Conservation (phyloP, 2,113 vertebrate genomes). For the Mohoua ochrocephala region DNA sequence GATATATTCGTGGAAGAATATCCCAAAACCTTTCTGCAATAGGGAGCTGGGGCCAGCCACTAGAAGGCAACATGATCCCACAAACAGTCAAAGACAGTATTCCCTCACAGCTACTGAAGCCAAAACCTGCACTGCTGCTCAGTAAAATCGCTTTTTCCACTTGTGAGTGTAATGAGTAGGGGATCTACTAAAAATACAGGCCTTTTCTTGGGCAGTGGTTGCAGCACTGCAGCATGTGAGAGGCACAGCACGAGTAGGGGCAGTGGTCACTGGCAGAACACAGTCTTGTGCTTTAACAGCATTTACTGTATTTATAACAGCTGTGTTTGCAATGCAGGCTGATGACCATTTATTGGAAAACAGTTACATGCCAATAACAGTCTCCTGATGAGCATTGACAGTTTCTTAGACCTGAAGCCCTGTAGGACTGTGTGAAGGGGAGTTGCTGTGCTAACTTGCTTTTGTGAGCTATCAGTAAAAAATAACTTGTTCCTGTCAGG, state of each 20-base stretch:
- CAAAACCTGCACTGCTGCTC: background rate
- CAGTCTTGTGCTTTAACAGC: background rate
- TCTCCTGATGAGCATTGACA: background rate
- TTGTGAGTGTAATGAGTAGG: background rate
- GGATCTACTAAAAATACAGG: background rate
- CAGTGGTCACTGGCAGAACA: accelerated
- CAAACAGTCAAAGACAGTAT: background rate
- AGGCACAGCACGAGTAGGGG: background rate
- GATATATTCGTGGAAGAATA: background rate
- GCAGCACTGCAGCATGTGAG: background rate
- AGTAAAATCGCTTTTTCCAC: background rate
- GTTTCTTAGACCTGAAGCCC: background rate
- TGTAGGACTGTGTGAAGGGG: background rate
- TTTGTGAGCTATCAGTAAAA: background rate
- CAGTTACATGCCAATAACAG: background rate
- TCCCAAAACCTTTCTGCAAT: background rate
- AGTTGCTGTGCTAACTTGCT: background rate
- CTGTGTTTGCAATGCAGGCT: background rate
- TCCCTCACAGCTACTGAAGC: background rate
- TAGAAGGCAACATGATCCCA: slow-evolving; percentile 59
- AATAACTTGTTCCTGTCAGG: slow-evolving; percentile 15
- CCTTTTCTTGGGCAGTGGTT: background rate
- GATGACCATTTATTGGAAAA: background rate
- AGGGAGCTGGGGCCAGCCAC: slow-evolving; percentile 22
- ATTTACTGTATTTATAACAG: background rate